These are phyloP conservation scores for Corythucha ciliata DNA, from an alignment of 2,888 invertebrate genomes.

Conservation along the genomic window DNA sequence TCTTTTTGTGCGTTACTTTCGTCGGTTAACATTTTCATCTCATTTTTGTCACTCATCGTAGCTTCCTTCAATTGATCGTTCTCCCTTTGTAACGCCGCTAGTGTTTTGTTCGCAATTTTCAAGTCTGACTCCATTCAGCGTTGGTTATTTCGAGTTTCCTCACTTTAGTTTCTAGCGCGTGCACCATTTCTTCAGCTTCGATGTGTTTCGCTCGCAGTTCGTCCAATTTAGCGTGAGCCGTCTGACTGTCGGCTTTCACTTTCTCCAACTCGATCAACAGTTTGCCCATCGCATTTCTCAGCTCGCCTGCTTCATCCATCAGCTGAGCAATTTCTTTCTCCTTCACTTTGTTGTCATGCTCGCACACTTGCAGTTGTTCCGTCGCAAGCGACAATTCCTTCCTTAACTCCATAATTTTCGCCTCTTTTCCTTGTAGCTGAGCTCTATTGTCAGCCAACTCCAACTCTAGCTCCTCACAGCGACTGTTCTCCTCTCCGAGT, in stretches of 20 bases:
- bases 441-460: background rate
- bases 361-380: constrained; percentile 10
- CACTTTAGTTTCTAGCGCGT: background rate
- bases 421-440: constrained; percentile 15
- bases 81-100: constrained; percentile 6
- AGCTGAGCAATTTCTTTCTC: too few species aligned
- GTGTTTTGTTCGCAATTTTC: constrained; percentile 2
- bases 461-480: background rate
- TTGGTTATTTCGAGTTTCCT: background rate
- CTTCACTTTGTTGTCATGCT: too few species aligned
- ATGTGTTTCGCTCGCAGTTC: background rate
- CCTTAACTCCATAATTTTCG: constrained; percentile 1
- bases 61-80: background rate
- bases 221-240: background rate
- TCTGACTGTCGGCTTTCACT: constrained; percentile 9
- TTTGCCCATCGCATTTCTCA: background rate
- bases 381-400: background rate
- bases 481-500: background rate
- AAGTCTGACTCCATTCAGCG: background rate
- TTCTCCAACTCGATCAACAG: background rate
- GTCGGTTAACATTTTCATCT: too few species aligned
- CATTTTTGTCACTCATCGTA: too few species aligned
- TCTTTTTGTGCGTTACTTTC: too few species aligned
- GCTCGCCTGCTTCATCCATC: too few species aligned
- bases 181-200: background rate